phyloP scores from a whole-genome alignment of 2,888 invertebrate genomes.

The Drosophila yooni region DNA sequence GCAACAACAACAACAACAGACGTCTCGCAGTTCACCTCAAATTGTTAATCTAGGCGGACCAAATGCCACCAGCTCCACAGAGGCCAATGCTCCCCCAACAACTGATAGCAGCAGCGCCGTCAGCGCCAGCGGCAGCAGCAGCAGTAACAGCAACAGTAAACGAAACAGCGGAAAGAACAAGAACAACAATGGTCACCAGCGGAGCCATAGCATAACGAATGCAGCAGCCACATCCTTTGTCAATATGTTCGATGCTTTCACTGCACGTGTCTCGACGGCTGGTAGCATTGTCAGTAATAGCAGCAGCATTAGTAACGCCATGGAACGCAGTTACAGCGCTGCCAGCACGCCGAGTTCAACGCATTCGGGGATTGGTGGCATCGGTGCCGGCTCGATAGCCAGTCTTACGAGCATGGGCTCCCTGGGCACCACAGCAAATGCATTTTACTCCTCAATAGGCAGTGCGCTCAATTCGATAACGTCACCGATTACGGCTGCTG shows the following conservation, averaged over 20 bases:
- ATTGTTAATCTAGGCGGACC: slow-evolving; percentile 63
- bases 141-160: slow-evolving; percentile 16
- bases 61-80: slow-evolving; percentile 55
- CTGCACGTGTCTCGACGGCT: slow-evolving; percentile 82
- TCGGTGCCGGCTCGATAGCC: slow-evolving; percentile 73
- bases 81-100: slow-evolving; percentile 18
- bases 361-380: slow-evolving; percentile 58
- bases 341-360: slow-evolving; percentile 81
- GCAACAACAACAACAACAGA: slow-evolving; percentile 51
- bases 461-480: slow-evolving; percentile 82
- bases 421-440: slow-evolving; percentile 81
- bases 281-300: slow-evolving; percentile 73
- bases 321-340: slow-evolving; percentile 73
- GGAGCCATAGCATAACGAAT: slow-evolving; percentile 79
- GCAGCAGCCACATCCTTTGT: slow-evolving; percentile 78
- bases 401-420: slow-evolving; percentile 81
- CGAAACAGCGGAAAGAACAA: slow-evolving; percentile 53
- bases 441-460: slow-evolving; percentile 82
- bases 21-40: slow-evolving; percentile 61
- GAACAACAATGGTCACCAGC: slow-evolving; percentile 63
- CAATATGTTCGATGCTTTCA: slow-evolving; percentile 82
- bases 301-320: slow-evolving; percentile 41
- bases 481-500: slow-evolving; percentile 82
- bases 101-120: slow-evolving; percentile 18
- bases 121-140: slow-evolving; percentile 5